These are phyloP conservation scores for Stegana nigrithorax DNA, from an alignment of 2,888 invertebrate genomes.

Conservation along the genomic window DNA sequence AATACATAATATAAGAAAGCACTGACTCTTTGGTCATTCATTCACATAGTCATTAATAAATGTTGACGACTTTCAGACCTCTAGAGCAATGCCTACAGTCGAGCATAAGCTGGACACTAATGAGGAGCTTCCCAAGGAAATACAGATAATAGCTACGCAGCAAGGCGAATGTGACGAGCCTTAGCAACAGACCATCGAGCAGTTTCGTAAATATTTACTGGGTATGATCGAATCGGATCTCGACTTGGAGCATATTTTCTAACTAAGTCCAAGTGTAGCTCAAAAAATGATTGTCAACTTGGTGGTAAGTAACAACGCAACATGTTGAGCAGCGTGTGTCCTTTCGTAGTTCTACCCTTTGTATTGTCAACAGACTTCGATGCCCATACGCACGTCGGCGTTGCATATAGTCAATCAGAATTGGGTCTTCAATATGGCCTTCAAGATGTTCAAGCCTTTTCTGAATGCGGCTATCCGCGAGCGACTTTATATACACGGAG, in stretches of 20 bases:
- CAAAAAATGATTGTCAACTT: conserved; percentile 77
- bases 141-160: conserved; percentile 75
- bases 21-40: too few species aligned
- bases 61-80: conserved; percentile 6
- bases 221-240: conserved; percentile 83
- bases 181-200: conserved; percentile 75
- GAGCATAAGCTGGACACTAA: conserved; percentile 72
- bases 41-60: too few species aligned
- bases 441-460: conserved; percentile 82
- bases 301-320: conserved; percentile 80
- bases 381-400: conserved; percentile 79
- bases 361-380: conserved; percentile 73
- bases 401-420: conserved; percentile 85
- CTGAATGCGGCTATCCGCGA: conserved; percentile 77
- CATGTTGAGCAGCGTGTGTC: not conserved
- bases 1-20: too few species aligned
- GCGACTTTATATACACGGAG: conserved; percentile 74
- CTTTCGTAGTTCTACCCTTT: not conserved
- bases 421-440: conserved; percentile 84
- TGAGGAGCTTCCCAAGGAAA: conserved; percentile 75
- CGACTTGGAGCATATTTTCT: conserved; percentile 78
- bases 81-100: conserved; percentile 52
- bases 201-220: conserved; percentile 80
- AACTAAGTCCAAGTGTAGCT: conserved; percentile 79
- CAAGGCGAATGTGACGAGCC: conserved; percentile 80